Percentiles rank a stretch among this genome's conserved stretches.
Evolutionary conservation across 2,797 vertebrate genomes (phyloP).

Genomic region (Naso thynnoides): DNA sequence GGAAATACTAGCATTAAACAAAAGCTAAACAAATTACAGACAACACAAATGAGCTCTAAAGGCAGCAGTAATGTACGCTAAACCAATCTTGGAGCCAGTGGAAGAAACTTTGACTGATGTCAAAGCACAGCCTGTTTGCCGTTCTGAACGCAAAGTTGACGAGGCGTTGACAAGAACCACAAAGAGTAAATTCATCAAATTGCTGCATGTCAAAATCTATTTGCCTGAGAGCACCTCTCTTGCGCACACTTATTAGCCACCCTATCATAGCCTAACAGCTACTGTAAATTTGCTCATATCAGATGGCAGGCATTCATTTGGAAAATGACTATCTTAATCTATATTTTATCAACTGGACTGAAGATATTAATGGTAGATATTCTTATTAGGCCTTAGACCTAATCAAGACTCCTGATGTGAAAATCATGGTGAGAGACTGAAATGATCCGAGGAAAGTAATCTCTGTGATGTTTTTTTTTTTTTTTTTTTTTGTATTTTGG

Average conservation of each 20-base stretch:
- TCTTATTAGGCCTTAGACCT: conserved; percentile 71
- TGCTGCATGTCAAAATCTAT: conserved; percentile 63
- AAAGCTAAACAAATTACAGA: conserved; percentile 6
- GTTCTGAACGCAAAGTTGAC: conserved; percentile 31
- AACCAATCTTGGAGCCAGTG: conserved; percentile 21
- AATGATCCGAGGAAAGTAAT: conserved; percentile 52
- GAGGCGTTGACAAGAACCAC: conserved; percentile 56
- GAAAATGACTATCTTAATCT: conserved; percentile 78
- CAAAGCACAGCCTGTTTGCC: conserved; percentile 25
- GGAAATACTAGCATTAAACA: not conserved
- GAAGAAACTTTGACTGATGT: conserved; percentile 13
- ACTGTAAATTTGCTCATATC: conserved; percentile 76
- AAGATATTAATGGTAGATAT: conserved; percentile 77
- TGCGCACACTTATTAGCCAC: conserved; percentile 62
- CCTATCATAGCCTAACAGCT: conserved; percentile 73
- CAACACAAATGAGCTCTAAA: not conserved
- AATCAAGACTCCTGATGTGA: conserved; percentile 68
- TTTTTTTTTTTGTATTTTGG: conserved; percentile 47
- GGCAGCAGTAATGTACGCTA: not conserved
- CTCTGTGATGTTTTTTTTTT: conserved; percentile 48
- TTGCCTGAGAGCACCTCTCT: conserved; percentile 63
- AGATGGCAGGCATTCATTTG: conserved; percentile 76
- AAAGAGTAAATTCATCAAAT: conserved; percentile 67
- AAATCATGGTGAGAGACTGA: conserved; percentile 44
- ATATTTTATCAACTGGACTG: conserved; percentile 79